Base-by-base conservation (phyloP, 2,797 vertebrate species). In the Labroides dimidiatus region DNA sequence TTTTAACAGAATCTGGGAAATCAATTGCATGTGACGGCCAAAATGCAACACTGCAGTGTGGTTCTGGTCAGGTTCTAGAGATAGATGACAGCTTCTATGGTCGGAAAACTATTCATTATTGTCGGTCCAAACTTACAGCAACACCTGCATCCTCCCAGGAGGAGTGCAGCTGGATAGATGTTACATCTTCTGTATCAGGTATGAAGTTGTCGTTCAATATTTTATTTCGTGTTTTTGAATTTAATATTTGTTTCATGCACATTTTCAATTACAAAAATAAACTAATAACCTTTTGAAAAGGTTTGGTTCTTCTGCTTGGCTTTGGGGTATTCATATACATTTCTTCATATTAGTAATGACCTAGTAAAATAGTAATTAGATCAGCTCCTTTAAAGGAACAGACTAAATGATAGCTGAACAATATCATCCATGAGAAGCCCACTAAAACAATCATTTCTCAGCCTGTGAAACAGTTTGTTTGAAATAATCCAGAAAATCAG, bases 41-140 rank as follows among this genome's bases (percentile, higher is more conserved):
- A 77, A 96, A 96, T n/a, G 95, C 93, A 50, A 96, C 96, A 7
- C 67, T 96, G 54, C 95, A 96, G 49, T 98, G 96, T 50, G 95
- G 95, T n/a, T 97, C 95, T 0, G 97, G 96, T 79, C 90, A 96
- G 81, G 95, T 97, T 47, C 93, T 98, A 76, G 88, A 95, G 66
- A 89, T 98, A 27, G 94, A 88, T 6, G 93, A 96, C 16, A 95
- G 95, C 62, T 94, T 96, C 90, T 98, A 95, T 0, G 96, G 96
- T 50, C 86, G 95, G 49, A 96, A 94, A 83, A 96, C 90, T 0
- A 87, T 93, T 53, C 91, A 97, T 83, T 97, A 96, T 62, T 99
- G 97, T 81, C 78, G 80, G 57, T 72, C 78, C 16, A 81, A 87
- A 10, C 3, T 65, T 0, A 7, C 78, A 45, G 53, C 66, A 12